phyloP scores from a whole-genome alignment of 2,888 invertebrate species.

The Holacanthella duospinosa region DNA sequence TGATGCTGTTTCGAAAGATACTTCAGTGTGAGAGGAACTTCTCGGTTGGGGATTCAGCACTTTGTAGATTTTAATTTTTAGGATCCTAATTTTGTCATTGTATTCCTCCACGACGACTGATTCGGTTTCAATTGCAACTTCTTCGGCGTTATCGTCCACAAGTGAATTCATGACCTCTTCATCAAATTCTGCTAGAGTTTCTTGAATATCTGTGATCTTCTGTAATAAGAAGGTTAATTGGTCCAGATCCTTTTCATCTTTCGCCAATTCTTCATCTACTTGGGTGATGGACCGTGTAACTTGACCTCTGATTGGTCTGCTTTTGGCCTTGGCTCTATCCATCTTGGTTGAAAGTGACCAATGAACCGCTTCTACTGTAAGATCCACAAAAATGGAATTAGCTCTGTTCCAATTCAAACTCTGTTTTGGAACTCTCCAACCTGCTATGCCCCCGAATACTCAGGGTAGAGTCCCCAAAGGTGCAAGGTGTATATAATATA shows the following conservation, averaged over 20 bases:
- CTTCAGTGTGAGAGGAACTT: background rate
- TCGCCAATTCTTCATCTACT: background rate
- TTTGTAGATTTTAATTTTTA: background rate
- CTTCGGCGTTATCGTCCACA: background rate
- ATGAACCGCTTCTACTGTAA: too few relatives aligned
- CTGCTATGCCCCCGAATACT: too few relatives aligned
- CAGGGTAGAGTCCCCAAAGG: too few relatives aligned
- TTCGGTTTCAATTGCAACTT: background rate
- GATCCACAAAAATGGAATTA: too few relatives aligned
- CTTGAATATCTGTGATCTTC: too few relatives aligned
- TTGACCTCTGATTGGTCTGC: background rate
- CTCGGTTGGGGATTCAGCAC: background rate
- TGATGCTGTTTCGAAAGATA: background rate
- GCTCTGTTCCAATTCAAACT: too few relatives aligned
- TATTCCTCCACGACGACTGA: background rate
- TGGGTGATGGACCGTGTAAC: background rate
- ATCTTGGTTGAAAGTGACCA: too few relatives aligned
- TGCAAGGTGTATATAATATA: too few relatives aligned
- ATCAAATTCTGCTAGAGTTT: background rate
- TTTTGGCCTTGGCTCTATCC: background rate
- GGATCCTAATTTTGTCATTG: background rate
- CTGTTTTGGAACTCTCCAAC: too few relatives aligned
- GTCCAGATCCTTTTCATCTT: background rate
- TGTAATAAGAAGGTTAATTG: background rate
- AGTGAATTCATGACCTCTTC: background rate